phyloP scores from a whole-genome alignment of 2,797 vertebrate species.

The Gallinago nigripennis region DNA sequence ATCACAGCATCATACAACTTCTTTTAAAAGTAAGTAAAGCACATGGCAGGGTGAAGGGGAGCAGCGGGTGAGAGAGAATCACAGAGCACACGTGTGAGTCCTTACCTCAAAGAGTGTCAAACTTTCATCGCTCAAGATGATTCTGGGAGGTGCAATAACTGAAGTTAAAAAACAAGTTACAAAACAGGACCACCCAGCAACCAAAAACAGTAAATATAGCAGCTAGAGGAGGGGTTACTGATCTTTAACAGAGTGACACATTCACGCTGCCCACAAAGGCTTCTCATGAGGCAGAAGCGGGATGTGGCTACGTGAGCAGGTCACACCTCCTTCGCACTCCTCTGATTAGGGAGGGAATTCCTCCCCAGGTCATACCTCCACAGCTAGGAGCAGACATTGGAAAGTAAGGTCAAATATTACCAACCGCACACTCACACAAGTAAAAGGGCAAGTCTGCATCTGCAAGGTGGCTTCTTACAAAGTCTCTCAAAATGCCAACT shows the following conservation, averaged over 20 bases:
- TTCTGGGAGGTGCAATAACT: constrained; percentile 82
- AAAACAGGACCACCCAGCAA: constrained; percentile 47
- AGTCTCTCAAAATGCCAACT: constrained; percentile 87
- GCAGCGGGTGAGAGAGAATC: not conserved
- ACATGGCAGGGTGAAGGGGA: not conserved
- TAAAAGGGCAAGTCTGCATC: constrained; percentile 86
- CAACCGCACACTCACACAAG: constrained; percentile 85
- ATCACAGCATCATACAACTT: not conserved
- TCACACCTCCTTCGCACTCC: not conserved
- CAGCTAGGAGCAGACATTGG: not conserved
- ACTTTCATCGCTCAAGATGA: constrained; percentile 68
- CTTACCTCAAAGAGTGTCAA: constrained; percentile 82
- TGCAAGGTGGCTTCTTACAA: constrained; percentile 88
- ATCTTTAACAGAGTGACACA: not conserved
- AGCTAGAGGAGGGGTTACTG: not conserved
- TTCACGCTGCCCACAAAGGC: not conserved
- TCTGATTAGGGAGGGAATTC: not conserved
- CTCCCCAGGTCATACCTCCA: not conserved
- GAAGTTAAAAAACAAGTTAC: constrained; percentile 67
- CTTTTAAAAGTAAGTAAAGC: not conserved
- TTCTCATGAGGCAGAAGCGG: not conserved
- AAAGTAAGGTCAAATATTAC: not conserved
- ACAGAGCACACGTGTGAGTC: not conserved
- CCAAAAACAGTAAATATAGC: constrained; percentile 11
- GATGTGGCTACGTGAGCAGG: not conserved